Evolutionary conservation across 2,113 vertebrate species (phyloP).

Genomic region (Cynopterus brachyotis): DNA sequence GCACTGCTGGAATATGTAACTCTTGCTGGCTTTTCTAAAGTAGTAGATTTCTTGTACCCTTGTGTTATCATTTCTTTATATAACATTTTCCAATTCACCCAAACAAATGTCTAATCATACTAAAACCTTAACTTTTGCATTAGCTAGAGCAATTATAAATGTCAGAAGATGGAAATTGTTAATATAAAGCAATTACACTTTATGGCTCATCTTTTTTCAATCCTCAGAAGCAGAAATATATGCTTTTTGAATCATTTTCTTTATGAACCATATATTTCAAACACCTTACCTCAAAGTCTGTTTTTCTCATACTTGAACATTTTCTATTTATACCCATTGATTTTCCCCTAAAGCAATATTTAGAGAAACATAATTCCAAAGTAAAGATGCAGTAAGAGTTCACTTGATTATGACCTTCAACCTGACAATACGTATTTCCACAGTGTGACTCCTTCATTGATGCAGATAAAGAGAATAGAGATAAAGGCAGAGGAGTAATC

Average conservation of each 20-base stretch:
- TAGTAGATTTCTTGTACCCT: neutral
- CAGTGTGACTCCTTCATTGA: neutral
- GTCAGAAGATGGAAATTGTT: conserved; percentile 15
- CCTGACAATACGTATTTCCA: neutral
- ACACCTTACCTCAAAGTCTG: neutral
- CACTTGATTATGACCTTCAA: conserved; percentile 12
- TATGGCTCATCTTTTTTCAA: neutral
- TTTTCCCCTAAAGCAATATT: conserved; percentile 48
- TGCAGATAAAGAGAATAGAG: neutral
- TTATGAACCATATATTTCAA: conserved; percentile 40
- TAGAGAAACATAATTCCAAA: conserved; percentile 47
- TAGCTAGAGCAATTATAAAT: conserved; percentile 40
- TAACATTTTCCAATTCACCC: neutral
- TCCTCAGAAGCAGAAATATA: neutral
- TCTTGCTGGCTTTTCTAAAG: conserved; percentile 21
- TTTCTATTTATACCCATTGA: conserved; percentile 52
- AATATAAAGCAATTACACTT: neutral
- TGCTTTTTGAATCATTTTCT: neutral
- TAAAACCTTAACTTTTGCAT: conserved; percentile 29
- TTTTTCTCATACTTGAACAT: conserved; percentile 42
- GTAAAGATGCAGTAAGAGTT: neutral
- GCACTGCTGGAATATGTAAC: neutral
- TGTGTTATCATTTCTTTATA: conserved; percentile 47
- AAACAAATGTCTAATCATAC: conserved; percentile 28
- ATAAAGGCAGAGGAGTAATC: neutral